Conservation (phyloP, 2,113 vertebrate genomes). For the Proterorhinus semilunaris region DNA sequence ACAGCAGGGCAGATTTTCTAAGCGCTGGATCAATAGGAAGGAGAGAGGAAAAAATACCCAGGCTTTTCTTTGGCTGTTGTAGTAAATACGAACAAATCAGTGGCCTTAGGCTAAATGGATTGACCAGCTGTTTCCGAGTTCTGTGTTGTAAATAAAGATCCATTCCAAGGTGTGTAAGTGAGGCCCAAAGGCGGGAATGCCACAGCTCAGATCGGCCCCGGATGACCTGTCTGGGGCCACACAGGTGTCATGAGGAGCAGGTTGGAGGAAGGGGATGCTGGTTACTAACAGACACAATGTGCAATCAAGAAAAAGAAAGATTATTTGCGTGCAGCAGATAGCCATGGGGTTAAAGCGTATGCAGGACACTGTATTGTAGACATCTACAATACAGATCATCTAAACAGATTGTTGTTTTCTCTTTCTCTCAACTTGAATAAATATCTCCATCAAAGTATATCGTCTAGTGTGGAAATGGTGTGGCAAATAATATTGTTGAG, state of each 20-base stretch:
- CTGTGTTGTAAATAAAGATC: slow-evolving; percentile 83
- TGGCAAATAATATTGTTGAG: too few relatives aligned
- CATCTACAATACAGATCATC: too few relatives aligned
- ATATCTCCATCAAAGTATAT: too few relatives aligned
- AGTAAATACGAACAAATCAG: slow-evolving; percentile 87
- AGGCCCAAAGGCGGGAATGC: slow-evolving; percentile 63
- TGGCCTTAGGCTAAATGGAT: slow-evolving; percentile 89
- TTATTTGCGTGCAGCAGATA: neutral
- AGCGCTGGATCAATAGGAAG: slow-evolving; percentile 87
- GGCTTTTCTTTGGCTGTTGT: slow-evolving; percentile 81
- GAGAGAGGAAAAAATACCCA: slow-evolving; percentile 80
- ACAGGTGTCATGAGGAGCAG: slow-evolving; percentile 27
- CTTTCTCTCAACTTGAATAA: too few relatives aligned
- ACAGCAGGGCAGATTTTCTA: slow-evolving; percentile 90
- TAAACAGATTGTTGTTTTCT: too few relatives aligned
- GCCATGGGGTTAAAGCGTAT: too few relatives aligned
- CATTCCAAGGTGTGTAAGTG: slow-evolving; percentile 73
- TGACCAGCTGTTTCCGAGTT: slow-evolving; percentile 84
- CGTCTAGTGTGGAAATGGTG: too few relatives aligned
- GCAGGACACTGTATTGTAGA: too few relatives aligned
- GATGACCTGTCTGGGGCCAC: slow-evolving; percentile 38
- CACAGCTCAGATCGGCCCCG: slow-evolving; percentile 46
- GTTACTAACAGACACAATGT: neutral
- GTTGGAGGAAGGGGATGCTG: neutral
- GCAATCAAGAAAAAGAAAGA: neutral